phyloP scores from a whole-genome alignment of 2,888 invertebrate species.

The Arrhopalites spinosus region DNA sequence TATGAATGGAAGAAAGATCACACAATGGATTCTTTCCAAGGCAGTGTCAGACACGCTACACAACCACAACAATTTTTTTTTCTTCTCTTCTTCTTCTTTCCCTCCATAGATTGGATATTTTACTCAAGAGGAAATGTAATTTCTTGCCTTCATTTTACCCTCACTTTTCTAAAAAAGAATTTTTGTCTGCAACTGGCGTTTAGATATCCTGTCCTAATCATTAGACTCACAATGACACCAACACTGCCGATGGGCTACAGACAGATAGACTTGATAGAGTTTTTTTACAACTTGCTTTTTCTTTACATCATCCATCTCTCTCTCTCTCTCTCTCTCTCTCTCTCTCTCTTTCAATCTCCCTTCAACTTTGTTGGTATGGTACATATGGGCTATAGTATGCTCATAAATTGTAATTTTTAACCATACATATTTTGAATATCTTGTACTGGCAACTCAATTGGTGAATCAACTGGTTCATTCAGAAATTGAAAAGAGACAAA shows the following conservation, averaged over 20 bases:
- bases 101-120: conserved; percentile 54
- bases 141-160: conserved; percentile 45
- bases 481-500: conserved; percentile 6
- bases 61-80: conserved; percentile 14
- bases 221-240: conserved; percentile 45
- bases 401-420: not conserved
- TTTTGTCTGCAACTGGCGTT: conserved; percentile 54
- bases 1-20: conserved; percentile 36
- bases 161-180: conserved; percentile 36
- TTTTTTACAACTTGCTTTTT: conserved; percentile 16
- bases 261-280: not conserved
- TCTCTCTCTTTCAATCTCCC: not conserved
- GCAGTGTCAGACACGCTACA: conserved; percentile 30
- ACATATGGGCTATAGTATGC: not conserved
- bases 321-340: not conserved
- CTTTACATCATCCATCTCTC: conserved; percentile 4
- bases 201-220: conserved; percentile 52
- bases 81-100: no score
- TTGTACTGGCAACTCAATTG: no score
- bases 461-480: not conserved
- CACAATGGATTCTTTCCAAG: conserved; percentile 36
- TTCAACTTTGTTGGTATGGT: not conserved
- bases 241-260: conserved; percentile 35
- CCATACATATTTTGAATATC: no score
- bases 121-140: conserved; percentile 55